phyloP scores from a whole-genome alignment of 1,140 invertebrate species.

The Bilobella aurantiaca region DNA sequence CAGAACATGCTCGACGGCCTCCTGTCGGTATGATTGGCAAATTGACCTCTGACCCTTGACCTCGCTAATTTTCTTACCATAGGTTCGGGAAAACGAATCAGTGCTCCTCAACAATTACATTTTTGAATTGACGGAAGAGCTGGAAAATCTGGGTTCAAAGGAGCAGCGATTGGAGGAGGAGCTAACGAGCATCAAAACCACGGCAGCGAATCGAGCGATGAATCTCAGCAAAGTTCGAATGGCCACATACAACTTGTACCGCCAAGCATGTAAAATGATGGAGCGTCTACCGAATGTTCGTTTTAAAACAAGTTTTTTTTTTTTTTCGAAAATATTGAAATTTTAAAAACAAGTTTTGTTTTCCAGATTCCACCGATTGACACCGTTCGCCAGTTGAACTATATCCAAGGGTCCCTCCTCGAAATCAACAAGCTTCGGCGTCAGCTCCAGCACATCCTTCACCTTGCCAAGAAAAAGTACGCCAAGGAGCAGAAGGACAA shows the following conservation, averaged over 20 bases:
- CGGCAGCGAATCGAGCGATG: conserved; percentile 27
- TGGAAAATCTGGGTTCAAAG: conserved; percentile 8
- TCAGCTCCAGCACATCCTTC: too few species aligned
- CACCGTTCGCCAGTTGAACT: conserved; percentile 10
- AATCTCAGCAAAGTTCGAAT: conserved; percentile 28
- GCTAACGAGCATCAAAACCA: conserved; percentile 26
- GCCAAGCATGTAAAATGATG: conserved; percentile 11
- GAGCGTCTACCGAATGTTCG: not conserved
- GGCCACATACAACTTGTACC: conserved; percentile 24
- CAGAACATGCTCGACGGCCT: not conserved
- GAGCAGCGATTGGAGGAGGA: conserved; percentile 14
- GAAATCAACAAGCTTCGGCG: conserved; percentile 20
- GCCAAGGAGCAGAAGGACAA: too few species aligned
- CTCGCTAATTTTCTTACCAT: not conserved
- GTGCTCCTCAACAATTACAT: conserved; percentile 22
- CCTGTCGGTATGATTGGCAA: not conserved
- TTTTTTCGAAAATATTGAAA: not conserved
- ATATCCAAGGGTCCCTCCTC: conserved; percentile 12
- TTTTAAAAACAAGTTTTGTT: not conserved
- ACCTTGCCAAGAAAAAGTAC: too few species aligned
- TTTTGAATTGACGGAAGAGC: conserved; percentile 12
- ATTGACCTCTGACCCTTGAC: not conserved
- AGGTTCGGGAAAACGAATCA: conserved; percentile 8
- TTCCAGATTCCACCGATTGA: conserved; percentile 7
- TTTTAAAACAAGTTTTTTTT: not conserved